phyloP scores from a whole-genome alignment of 2,797 vertebrate genomes.

The Anguilla pacifica region DNA sequence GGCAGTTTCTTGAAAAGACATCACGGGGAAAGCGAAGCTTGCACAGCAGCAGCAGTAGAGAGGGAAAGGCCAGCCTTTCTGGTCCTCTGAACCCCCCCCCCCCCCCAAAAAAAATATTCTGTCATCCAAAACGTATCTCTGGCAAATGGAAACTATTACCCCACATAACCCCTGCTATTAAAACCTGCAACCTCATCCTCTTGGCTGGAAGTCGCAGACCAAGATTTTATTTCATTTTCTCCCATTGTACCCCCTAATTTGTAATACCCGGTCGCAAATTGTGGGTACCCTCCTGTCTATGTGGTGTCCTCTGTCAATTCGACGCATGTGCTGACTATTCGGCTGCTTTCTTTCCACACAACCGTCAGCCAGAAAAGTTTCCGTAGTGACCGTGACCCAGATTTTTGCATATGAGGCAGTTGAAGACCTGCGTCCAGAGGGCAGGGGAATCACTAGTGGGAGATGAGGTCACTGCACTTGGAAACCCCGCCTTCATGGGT shows the following conservation, averaged over 20 bases:
- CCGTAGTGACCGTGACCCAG: not conserved
- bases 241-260: not conserved
- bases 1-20: constrained; percentile 10
- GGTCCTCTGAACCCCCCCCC: not conserved
- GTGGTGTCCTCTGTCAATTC: not conserved
- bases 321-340: not conserved
- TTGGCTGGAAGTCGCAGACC: not conserved
- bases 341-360: not conserved
- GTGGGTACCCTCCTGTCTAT: not conserved
- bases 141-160: not conserved
- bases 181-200: not conserved
- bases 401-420: not conserved
- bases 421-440: not conserved
- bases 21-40: not conserved
- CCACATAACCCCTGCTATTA: not conserved
- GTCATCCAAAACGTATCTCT: not conserved
- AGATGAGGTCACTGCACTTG: not conserved
- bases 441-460: not conserved
- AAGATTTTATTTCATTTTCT: not conserved
- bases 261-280: not conserved
- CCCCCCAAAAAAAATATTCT: not conserved
- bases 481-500: not conserved
- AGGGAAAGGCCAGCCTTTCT: not conserved
- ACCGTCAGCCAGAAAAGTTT: not conserved
- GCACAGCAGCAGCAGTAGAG: not conserved